Evolutionary conservation across 2,888 invertebrate genomes (phyloP), one percentile per base, ranked within the genome.

Genomic region (Polydesmus complanatus): DNA sequence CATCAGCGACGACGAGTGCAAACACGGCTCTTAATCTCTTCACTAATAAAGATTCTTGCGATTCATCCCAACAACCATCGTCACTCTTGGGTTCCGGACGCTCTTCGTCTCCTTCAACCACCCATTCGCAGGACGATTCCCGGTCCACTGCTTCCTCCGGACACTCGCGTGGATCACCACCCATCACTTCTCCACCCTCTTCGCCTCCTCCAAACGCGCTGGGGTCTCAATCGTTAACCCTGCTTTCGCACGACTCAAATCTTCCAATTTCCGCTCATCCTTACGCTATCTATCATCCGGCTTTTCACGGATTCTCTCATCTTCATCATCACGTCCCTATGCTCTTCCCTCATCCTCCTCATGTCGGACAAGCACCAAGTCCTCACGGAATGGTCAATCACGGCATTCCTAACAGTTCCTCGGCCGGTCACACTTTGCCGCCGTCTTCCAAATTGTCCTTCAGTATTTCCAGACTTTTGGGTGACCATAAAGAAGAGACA

Each of bases 401-500:
- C 14, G 37, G 8, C 5, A 37, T 8, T 37, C 37, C 37, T 8
- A 37, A 37, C 37, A 37, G 37, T 37, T 37, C 23, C 18, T 49
- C 51, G 52, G 19, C 56, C 47, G 27, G 22, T 19, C 18, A 51
- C 14, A 27, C 54, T 1, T n/a, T n/a, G n/a, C n/a, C n/a, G n/a
- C n/a, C n/a, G n/a, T 47, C 58, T 22, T 22, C 27, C n/a, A 52
- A 58, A 51, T 50, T 88, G 67, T 85, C 87, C 62, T 88, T 88
- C 77, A 87, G 87, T 74, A 88, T 88, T 79, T 87, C 86, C 47
- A 81, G 87, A 69, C 78, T 88, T 69, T 83, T 83, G 67, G 84
- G 66, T n/a, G 63, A 67, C 83, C 63, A 64, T 52, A 48, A 59
- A 56, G 54, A 61, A 23, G 47, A 54, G 50, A n/a, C n/a, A n/a